A percentile compares a stretch with the other conserved stretches of the same genome.
These are phyloP conservation scores for Gymnorhina tibicen DNA, from an alignment of 2,113 vertebrate genomes.

Conservation along the genomic window DNA sequence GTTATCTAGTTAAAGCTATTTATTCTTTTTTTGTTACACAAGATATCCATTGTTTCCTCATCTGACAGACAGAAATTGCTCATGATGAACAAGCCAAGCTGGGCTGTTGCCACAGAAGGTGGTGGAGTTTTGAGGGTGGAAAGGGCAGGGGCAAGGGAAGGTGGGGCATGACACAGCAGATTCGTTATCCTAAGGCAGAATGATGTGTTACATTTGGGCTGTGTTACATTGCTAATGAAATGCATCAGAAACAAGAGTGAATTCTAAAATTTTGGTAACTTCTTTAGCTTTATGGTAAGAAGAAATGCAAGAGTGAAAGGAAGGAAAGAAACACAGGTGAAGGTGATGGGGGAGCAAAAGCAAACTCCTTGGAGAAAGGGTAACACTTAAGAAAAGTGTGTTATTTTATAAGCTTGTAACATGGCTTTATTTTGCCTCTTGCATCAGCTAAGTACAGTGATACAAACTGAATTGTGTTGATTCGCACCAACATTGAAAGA, in stretches of 20 bases:
- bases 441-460: background rate
- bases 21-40: background rate
- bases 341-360: background rate
- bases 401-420: background rate
- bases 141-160: too few species aligned
- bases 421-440: background rate
- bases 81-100: background rate
- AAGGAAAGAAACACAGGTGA: background rate
- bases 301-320: background rate
- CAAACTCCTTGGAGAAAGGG: background rate
- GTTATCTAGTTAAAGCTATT: background rate
- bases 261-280: background rate
- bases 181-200: background rate
- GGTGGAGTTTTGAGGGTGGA: background rate
- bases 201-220: background rate
- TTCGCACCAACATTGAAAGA: background rate
- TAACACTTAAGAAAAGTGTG: background rate
- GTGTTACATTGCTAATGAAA: background rate
- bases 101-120: background rate
- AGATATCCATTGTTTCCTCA: background rate
- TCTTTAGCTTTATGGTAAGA: background rate
- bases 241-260: background rate
- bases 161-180: fast-evolving
- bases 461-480: background rate
- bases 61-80: background rate